Evolutionary conservation across 2,888 invertebrate genomes (phyloP).

Genomic region (Catocala nupta): DNA sequence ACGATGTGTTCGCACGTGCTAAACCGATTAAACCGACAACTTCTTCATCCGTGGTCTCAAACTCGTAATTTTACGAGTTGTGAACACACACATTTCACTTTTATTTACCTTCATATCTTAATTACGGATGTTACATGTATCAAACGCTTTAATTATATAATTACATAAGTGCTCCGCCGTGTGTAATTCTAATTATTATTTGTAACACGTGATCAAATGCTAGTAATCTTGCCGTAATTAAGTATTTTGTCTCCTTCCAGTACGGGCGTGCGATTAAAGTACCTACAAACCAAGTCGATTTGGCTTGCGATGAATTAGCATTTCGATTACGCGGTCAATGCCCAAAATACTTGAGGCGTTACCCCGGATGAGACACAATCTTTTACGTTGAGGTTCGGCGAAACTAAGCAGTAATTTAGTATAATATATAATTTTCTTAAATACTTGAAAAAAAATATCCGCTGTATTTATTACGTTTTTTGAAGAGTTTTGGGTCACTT

Average conservation of each 20-base stretch:
- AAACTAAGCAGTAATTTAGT: constrained; percentile 11
- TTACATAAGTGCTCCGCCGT: constrained; percentile 19
- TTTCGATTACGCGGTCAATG: constrained; percentile 19
- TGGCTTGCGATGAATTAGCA: constrained; percentile 11
- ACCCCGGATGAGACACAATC: constrained; percentile 9
- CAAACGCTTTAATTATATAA: constrained; percentile 41
- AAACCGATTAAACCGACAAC: constrained; percentile 38
- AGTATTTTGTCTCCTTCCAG: constrained; percentile 1
- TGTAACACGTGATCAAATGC: constrained; percentile 14
- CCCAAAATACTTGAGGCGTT: constrained; percentile 20
- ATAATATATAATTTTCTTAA: constrained; percentile 10
- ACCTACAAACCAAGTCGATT: constrained; percentile 10
- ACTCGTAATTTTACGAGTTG: constrained; percentile 58
- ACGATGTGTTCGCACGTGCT: constrained; percentile 50
- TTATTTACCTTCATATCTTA: constrained; percentile 47
- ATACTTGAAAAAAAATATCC: neutral
- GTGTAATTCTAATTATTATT: constrained; percentile 29
- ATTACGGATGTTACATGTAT: constrained; percentile 45
- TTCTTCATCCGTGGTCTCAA: constrained; percentile 31
- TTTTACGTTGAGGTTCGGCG: constrained; percentile 7
- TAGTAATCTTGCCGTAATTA: constrained; percentile 4
- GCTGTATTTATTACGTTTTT: no score
- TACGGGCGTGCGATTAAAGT: neutral
- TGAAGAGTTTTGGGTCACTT: no score
- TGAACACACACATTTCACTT: constrained; percentile 50